Evolutionary conservation across 2,888 invertebrate genomes (phyloP), one percentile per base, ranked within the genome.

Genomic region (Thera obeliscata): DNA sequence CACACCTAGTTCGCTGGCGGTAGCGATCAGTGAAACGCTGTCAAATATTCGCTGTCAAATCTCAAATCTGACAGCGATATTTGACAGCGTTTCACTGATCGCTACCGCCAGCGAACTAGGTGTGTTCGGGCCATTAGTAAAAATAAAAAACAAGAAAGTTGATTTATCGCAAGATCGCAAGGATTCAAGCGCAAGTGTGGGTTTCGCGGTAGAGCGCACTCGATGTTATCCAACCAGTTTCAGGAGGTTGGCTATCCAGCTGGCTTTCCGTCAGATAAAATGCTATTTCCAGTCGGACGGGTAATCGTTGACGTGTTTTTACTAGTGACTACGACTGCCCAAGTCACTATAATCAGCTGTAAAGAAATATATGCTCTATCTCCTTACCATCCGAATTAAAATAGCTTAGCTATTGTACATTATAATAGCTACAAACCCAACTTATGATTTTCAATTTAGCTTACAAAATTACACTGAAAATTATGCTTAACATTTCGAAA

Each of bases 251-350:
- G 76, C 72, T 80, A 79, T 83, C 84, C 80, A 78, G 81, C 80
- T 85, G 73, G 81, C 79, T 83, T 85, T 84, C 82, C 78, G 81
- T 77, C 78, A 83, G 82, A 84, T 86, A 85, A 80, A 79, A 85
- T 81, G 84, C 80, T 85, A 85, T 86, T 87, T 84, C 82, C 80
- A 87, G 83, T 82, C 76, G 84, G 87, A 80, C 80, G 90, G 86
- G 83, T 91, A 87, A 81, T 78, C 83, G 86, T 83, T 86, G 86
- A 87, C 87, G 84, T 88, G 90, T 91, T 91, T 89, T 90, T 90
- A 88, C 90, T 90, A 91, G 90, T 87, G 88, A 91, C 22, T 41
- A 12, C 41, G 22, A 46, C 49, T 50, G 33, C 46, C 61, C 58
- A 49, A 22, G 35, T 55, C 64, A 68, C 64, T 64, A 9, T 33